A percentile compares a stretch with the other conserved stretches of the same genome.
phyloP scores from a whole-genome alignment of 2,797 vertebrate genomes.

The Enteromius argenteus region DNA sequence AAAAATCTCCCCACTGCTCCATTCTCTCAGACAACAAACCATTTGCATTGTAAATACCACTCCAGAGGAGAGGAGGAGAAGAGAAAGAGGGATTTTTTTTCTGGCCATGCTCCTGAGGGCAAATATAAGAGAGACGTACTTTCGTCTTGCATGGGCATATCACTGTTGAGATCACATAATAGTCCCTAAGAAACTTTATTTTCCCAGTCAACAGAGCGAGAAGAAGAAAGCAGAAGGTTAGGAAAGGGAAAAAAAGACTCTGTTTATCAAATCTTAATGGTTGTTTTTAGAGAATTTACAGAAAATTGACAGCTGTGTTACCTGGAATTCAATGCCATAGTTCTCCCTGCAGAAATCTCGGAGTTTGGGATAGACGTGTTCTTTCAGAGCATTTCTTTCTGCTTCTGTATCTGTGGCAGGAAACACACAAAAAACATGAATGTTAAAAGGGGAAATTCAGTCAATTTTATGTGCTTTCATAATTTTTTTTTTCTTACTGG shows the following conservation, averaged over 20 bases:
- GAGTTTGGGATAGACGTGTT: constrained; percentile 96
- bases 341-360: constrained; percentile 99
- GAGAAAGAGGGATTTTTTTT: constrained; percentile 27
- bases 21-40: constrained; percentile 41
- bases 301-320: constrained; percentile 60
- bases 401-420: constrained; percentile 89
- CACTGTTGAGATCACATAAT: constrained; percentile 36
- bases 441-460: neutral
- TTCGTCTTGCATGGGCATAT: constrained; percentile 27
- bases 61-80: constrained; percentile 56
- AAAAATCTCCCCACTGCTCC: constrained; percentile 61
- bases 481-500: no score
- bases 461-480: no score
- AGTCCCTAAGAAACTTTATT: constrained; percentile 44
- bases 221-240: neutral
- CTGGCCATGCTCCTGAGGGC: constrained; percentile 8
- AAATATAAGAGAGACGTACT: constrained; percentile 18
- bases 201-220: neutral
- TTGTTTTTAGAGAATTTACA: neutral
- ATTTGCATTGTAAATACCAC: constrained; percentile 80
- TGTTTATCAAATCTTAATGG: constrained; percentile 2
- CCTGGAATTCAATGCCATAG: constrained; percentile 99
- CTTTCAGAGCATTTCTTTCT: constrained; percentile 92
- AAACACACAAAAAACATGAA: constrained; percentile 55
- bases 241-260: neutral